Conservation (phyloP, 2,113 vertebrate species). For the Vidua macroura region DNA sequence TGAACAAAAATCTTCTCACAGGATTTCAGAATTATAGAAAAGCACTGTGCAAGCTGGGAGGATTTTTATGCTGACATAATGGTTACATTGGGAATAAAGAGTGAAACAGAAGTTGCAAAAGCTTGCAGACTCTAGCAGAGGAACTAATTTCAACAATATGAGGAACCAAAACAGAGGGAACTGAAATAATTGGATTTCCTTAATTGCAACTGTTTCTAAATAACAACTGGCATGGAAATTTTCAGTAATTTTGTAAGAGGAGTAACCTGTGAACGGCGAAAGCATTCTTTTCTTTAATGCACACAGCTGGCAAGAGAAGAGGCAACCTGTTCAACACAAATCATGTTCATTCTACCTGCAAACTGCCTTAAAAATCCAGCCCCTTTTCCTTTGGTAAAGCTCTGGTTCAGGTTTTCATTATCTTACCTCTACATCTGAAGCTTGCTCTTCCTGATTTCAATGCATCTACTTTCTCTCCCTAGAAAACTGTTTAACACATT, state of each 20-base stretch:
- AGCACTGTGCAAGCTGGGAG: not conserved
- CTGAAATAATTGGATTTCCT: slow-evolving; percentile 8
- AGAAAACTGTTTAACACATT: not conserved
- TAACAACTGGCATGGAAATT: not conserved
- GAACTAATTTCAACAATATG: not conserved
- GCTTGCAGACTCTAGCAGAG: not conserved
- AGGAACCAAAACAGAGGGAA: slow-evolving; percentile 11
- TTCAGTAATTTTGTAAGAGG: not conserved
- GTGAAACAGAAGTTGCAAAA: not conserved
- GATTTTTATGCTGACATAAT: not conserved
- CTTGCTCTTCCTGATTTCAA: not conserved
- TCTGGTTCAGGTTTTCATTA: not conserved
- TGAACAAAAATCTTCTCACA: not conserved
- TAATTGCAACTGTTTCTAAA: not conserved
- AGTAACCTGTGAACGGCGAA: not conserved
- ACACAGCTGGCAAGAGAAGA: not conserved
- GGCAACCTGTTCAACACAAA: not conserved
- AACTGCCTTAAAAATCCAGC: not conserved
- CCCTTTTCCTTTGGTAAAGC: not conserved
- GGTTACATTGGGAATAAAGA: fast-evolving
- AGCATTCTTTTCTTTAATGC: not conserved
- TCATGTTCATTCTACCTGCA: not conserved
- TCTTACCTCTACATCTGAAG: not conserved
- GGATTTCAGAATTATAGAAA: not conserved
- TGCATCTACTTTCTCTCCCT: not conserved